phyloP scores from a whole-genome alignment of 2,113 vertebrate species.

The Nothobranchius kuhntae region DNA sequence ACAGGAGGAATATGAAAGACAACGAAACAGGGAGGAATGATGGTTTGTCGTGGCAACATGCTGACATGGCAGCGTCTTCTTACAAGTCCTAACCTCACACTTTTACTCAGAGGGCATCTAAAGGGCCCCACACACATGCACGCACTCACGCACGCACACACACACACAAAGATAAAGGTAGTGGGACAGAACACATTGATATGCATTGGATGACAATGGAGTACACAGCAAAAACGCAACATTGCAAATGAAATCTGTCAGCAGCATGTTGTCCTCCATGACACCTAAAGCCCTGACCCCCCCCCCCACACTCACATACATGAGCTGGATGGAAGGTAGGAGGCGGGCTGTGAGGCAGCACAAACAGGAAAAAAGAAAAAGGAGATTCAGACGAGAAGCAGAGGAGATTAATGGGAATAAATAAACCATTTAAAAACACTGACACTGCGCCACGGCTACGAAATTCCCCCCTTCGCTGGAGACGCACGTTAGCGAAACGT shows the following conservation, averaged over 20 bases:
- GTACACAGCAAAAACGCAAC: background rate
- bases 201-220: slow-evolving; percentile 14
- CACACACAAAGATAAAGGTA: slow-evolving; percentile 11
- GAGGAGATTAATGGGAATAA: background rate
- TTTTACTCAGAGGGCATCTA: slow-evolving; percentile 60
- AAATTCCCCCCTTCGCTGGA: too few species aligned
- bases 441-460: too few species aligned
- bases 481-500: too few species aligned
- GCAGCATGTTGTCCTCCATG: background rate
- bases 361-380: background rate
- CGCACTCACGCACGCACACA: slow-evolving; percentile 5
- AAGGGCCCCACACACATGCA: slow-evolving; percentile 14
- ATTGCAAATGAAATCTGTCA: background rate
- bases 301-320: too few species aligned
- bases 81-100: slow-evolving; percentile 74
- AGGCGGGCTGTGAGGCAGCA: background rate
- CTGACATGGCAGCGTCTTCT: slow-evolving; percentile 80
- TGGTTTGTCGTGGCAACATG: slow-evolving; percentile 70
- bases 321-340: slow-evolving; percentile 10
- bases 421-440: too few species aligned
- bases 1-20: slow-evolving; percentile 56
- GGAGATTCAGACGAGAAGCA: background rate
- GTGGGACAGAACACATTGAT: slow-evolving; percentile 30
- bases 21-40: slow-evolving; percentile 64
- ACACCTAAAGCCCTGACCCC: background rate